A percentile compares a stretch with the other conserved stretches of the same genome.
Evolutionary conservation across 2,888 invertebrate genomes (phyloP).

Genomic region (Volucella zonaria): DNA sequence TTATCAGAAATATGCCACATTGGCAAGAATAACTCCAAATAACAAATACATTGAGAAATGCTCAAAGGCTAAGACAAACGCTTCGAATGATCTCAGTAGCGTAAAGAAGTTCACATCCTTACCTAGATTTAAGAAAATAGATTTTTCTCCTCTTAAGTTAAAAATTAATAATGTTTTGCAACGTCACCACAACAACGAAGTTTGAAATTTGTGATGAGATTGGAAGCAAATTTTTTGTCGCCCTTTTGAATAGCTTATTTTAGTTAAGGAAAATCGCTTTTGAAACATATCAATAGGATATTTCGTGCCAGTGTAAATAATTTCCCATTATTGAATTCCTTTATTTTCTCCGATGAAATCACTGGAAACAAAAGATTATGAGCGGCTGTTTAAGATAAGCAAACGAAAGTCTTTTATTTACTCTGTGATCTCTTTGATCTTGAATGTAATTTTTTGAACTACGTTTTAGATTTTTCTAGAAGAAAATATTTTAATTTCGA

Average conservation of each 20-base stretch:
- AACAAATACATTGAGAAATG: constrained; percentile 74
- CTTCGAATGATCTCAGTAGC: constrained; percentile 73
- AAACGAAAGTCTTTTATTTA: not conserved
- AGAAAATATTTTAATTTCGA: constrained; percentile 10
- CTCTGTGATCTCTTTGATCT: not conserved
- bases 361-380: constrained; percentile 19
- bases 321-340: constrained; percentile 9
- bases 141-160: constrained; percentile 82
- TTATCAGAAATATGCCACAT: constrained; percentile 81
- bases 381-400: not conserved
- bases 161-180: constrained; percentile 82
- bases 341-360: not conserved
- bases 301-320: constrained; percentile 27
- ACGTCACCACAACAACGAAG: constrained; percentile 77
- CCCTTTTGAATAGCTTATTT: not conserved
- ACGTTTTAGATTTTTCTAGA: not conserved
- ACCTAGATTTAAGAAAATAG: constrained; percentile 82
- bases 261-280: constrained; percentile 18
- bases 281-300: constrained; percentile 54
- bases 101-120: constrained; percentile 82
- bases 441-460: not conserved
- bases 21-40: constrained; percentile 74
- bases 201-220: constrained; percentile 23
- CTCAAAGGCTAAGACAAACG: constrained; percentile 47
- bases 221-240: not conserved